Evolutionary conservation across 2,888 invertebrate species (phyloP), one percentile per base, ranked within the genome.

Genomic region (Embidobia sp.): DNA sequence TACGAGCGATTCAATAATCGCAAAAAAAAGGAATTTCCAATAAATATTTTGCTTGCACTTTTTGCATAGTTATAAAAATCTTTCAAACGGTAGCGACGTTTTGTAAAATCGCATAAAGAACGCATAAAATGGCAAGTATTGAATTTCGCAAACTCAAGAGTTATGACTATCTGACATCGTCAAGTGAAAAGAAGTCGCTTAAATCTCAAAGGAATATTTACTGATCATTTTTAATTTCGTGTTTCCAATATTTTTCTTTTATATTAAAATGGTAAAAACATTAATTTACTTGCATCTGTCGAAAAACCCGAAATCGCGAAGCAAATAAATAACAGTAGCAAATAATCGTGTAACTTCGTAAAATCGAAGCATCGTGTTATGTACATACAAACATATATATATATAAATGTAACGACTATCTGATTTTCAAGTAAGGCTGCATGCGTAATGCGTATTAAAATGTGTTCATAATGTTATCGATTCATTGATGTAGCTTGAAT

Each of bases 361-460:
- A 67, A 75, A 75, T 75, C 67, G 75, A 75, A 75, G 75, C 31
- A 66, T 26, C 42, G 48, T 26, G 29, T 61, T 53, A 59, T 66
- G 19, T 57, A 59, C 51, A 59, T 57, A 35, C 26, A 42, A 51
- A 63, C 42, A 22, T 22, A 63, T 63, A 48, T 55, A 29, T 11
- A 51, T 37, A 29, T 51, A 31, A 51, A 37, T 40, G 29, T n/a
- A 44, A 53, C 33, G 44, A 48, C 29, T 29, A 51, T 61, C 46
- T 11, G 13, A 57, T 35, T 57, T 73, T 59, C 57, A 35, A 13
- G 18, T 63, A 49, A 53, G n/a, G 48, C 22, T 61, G 61, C 16
- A 55, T 31, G 29, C n/a, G n/a, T n/a, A n/a, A n/a, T 33, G 42
- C 42, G 35, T 35, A 57, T 57, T 42, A 64, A 70, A 44, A 53